Conservation (phyloP, 2,888 invertebrate genomes). For the Phanerotoma sp. region DNA sequence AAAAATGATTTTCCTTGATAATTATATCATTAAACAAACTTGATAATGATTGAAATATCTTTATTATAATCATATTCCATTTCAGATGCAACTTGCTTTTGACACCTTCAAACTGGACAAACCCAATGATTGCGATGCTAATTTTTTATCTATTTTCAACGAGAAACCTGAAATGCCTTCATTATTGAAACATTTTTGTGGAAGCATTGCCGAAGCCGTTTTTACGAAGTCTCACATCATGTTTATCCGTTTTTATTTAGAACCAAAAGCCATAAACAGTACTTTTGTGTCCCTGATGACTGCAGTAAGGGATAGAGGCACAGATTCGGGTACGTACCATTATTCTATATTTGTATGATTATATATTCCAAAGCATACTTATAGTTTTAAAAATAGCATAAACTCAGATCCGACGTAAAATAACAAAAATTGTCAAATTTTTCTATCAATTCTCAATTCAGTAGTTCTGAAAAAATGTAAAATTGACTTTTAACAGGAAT, state of each 20-base stretch:
- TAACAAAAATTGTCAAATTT: no score
- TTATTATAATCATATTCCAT: background rate
- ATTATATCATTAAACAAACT: no score
- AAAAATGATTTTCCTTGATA: no score
- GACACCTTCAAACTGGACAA: conserved; percentile 65
- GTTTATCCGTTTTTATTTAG: conserved; percentile 74
- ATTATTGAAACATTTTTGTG: conserved; percentile 74
- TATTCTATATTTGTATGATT: no score
- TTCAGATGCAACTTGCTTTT: conserved; percentile 71
- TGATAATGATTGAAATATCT: background rate
- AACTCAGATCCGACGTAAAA: no score
- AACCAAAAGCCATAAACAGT: conserved; percentile 65
- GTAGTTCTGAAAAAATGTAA: no score
- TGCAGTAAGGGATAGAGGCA: conserved; percentile 67
- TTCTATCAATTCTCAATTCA: no score
- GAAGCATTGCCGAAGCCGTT: conserved; percentile 80
- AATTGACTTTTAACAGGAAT: no score
- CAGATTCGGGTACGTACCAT: conserved; percentile 58
- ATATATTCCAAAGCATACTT: no score
- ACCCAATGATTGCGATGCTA: conserved; percentile 77
- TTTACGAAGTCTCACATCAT: conserved; percentile 69
- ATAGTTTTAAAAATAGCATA: no score
- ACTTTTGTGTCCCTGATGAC: conserved; percentile 74
- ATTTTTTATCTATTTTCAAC: conserved; percentile 74
- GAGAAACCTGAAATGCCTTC: conserved; percentile 64